phyloP scores from a whole-genome alignment of 2,797 vertebrate genomes.

The Siniperca undulata region DNA sequence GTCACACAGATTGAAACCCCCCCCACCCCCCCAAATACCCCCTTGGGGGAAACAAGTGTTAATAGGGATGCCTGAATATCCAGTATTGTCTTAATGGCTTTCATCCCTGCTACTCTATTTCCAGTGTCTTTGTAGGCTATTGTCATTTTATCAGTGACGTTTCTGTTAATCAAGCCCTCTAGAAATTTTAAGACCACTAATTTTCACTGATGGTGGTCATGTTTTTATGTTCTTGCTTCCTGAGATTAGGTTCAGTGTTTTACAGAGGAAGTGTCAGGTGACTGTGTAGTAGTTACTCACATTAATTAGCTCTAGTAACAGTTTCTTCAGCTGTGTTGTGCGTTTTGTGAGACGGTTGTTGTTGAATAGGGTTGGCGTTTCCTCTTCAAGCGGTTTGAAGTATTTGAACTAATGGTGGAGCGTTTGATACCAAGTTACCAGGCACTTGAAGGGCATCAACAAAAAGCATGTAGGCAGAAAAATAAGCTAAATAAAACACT shows the following conservation, averaged over 20 bases:
- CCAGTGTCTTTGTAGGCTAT: constrained; percentile 64
- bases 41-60: constrained; percentile 70
- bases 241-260: constrained; percentile 59
- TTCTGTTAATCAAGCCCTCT: constrained; percentile 34
- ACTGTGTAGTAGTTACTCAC: constrained; percentile 58
- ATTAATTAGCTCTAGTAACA: constrained; percentile 59
- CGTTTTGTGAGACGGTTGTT: constrained; percentile 45
- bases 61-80: constrained; percentile 77
- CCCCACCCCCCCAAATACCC: constrained; percentile 31
- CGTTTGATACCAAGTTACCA: constrained; percentile 39
- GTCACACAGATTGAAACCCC: constrained; percentile 66
- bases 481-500: constrained; percentile 43
- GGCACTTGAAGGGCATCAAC: constrained; percentile 39
- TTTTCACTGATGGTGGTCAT: constrained; percentile 33
- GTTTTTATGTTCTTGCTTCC: constrained; percentile 48
- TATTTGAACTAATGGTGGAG: constrained; percentile 29
- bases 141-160: constrained; percentile 37
- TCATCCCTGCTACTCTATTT: constrained; percentile 56
- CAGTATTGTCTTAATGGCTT: constrained; percentile 83
- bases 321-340: constrained; percentile 50
- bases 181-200: constrained; percentile 21
- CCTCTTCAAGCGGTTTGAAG: constrained; percentile 33
- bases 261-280: constrained; percentile 32
- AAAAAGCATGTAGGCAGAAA: constrained; percentile 28
- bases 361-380: constrained; percentile 37